These are phyloP conservation scores for Dendrocincla tyrannina DNA, from an alignment of 2,797 vertebrate genomes.

Conservation along the genomic window DNA sequence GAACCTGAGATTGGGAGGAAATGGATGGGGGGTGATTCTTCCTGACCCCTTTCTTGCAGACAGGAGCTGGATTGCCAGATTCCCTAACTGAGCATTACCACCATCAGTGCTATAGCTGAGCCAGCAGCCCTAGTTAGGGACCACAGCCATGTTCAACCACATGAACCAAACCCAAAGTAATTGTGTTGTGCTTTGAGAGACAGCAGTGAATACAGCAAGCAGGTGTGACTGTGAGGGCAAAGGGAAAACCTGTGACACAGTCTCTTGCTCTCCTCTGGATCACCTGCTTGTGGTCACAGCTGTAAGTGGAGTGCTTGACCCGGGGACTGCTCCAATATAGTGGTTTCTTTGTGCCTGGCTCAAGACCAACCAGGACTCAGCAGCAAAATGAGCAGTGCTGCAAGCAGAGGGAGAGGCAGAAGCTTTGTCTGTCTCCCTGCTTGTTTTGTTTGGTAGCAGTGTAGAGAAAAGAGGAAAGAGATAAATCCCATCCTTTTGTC, in stretches of 20 bases:
- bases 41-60: not conserved
- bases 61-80: not conserved
- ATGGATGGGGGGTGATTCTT: not conserved
- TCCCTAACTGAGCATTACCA: not conserved
- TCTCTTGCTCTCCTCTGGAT: not conserved
- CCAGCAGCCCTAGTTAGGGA: not conserved
- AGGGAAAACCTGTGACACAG: not conserved
- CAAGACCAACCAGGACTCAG: not conserved
- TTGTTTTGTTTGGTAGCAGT: not conserved
- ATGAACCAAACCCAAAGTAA: not conserved
- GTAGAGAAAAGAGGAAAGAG: not conserved
- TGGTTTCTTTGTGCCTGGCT: not conserved
- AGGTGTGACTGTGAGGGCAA: not conserved
- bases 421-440: accelerated
- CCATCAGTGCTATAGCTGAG: not conserved
- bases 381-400: not conserved
- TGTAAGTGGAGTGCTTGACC: not conserved
- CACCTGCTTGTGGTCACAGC: not conserved
- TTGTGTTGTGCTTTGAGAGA: not conserved
- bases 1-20: not conserved
- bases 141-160: not conserved
- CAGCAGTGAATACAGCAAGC: accelerated
- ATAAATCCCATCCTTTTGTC: not conserved
- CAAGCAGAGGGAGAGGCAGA: not conserved
- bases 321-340: accelerated